A percentile compares a stretch with the other conserved stretches of the same genome.
Conservation (phyloP, 1,140 invertebrate genomes). For the Mylabris phalerata region DNA sequence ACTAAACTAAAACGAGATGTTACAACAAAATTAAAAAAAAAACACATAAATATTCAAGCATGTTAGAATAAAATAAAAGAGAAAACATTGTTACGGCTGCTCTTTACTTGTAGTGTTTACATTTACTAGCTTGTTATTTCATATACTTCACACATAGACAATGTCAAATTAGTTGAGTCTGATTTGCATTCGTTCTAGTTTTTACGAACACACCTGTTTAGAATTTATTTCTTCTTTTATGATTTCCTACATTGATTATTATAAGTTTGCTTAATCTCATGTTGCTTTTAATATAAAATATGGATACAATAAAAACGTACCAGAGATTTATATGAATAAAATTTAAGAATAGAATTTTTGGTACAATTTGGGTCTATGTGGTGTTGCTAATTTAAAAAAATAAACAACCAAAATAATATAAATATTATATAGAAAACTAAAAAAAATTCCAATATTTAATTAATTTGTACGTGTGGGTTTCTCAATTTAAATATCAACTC, state of each 20-base stretch:
- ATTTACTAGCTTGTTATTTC: constrained; percentile 28
- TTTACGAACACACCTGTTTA: constrained; percentile 13
- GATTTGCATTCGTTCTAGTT: constrained; percentile 21
- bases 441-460: constrained; percentile 20
- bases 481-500: constrained; percentile 19
- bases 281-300: constrained; percentile 5
- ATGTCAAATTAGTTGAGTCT: constrained; percentile 23
- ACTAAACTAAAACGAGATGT: constrained; percentile 24
- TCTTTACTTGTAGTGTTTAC: constrained; percentile 27
- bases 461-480: constrained; percentile 24
- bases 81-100: constrained; percentile 25
- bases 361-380: constrained; percentile 10
- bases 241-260: constrained; percentile 8
- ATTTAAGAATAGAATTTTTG: too few species aligned
- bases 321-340: too few species aligned
- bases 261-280: constrained; percentile 17
- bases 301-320: too few species aligned
- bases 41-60: constrained; percentile 1
- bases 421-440: constrained; percentile 14
- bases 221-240: constrained; percentile 7
- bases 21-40: not conserved
- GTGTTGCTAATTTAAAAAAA: constrained; percentile 7
- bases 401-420: not conserved
- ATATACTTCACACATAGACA: constrained; percentile 21
- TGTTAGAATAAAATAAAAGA: constrained; percentile 13